These are phyloP conservation scores for Lepisosteus osseus DNA, from an alignment of 2,113 vertebrate species.

Conservation along the genomic window DNA sequence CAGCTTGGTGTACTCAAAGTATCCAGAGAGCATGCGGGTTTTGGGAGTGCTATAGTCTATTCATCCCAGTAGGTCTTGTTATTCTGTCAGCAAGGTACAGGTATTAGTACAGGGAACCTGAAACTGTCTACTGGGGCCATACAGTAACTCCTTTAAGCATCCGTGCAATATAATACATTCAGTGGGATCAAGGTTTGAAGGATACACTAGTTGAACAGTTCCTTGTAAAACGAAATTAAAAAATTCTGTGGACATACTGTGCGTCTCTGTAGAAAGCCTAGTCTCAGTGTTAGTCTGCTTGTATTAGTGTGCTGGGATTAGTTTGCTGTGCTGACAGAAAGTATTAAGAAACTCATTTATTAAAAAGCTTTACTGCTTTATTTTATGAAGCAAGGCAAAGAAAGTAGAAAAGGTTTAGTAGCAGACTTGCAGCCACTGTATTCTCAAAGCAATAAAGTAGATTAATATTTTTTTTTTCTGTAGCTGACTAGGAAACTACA, in stretches of 20 bases:
- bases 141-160: conserved; percentile 25
- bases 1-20: not conserved
- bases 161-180: not conserved
- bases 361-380: conserved; percentile 45
- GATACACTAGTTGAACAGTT: conserved; percentile 14
- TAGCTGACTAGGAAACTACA: conserved; percentile 5
- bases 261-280: conserved; percentile 9
- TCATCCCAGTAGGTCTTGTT: conserved; percentile 39
- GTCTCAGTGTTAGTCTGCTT: conserved; percentile 43
- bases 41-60: not conserved
- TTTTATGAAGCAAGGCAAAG: conserved; percentile 47
- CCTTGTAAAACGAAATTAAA: conserved; percentile 2
- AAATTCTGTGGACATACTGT: not conserved
- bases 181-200: not conserved
- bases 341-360: conserved; percentile 57
- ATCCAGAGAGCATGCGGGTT: not conserved
- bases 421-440: no score
- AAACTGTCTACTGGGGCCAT: conserved; percentile 28
- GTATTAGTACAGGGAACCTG: conserved; percentile 28
- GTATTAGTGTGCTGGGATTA: conserved; percentile 49
- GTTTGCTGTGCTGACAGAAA: conserved; percentile 58
- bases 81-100: conserved; percentile 37
- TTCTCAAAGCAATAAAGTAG: conserved; percentile 60
- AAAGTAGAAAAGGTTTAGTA: conserved; percentile 11
- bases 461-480: conserved; percentile 61